Evolutionary conservation across 2,113 vertebrate species (phyloP), one percentile per base, ranked within the genome.

Genomic region (Calypte anna): DNA sequence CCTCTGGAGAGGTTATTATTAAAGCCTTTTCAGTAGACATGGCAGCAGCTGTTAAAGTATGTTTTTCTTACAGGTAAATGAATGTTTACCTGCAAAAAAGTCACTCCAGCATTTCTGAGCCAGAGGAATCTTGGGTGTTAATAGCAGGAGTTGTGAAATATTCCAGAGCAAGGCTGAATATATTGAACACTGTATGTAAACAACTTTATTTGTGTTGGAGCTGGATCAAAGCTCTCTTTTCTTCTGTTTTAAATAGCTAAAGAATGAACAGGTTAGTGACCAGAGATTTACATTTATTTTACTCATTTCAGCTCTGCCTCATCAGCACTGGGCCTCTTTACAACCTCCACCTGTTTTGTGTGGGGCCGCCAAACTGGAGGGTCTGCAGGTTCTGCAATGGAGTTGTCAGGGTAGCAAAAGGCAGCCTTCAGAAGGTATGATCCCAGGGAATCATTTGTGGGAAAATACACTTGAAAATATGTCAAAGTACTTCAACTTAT

Each of bases 171-270:
- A 86, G 79, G 66, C 59, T 76, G 83, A 95, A 82, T 43, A 58
- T 86, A 92, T 14, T 90, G 92, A 94, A 67, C 28, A 31, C 68
- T 53, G 2, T 72, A 62, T 86, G 68, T 90, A 86, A 94, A 91
- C 57, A 85, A 67, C 24, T 59, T 40, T 97, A 74, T 97, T 97
- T 96, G 74, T 88, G 14, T 93, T 96, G 97, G 97, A 96, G 82
- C 66, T 53, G 73, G 91, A 96, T 98, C 95, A 97, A 96, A 97
- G 95, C 66, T 82, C n/a, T 68, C 40, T 72, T 91, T 93, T 14
- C 2, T 83, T 55, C 18, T 82, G 7, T 74, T 88, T 72, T 78
- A 91, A 96, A 95, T 94, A 79, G 73, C 91, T 95, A 30, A 91
- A 93, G 90, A 93, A 88, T 5, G 87, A 96, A 86, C 67, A 94